Percentiles rank a stretch among this genome's conserved stretches.
Evolutionary conservation across 2,113 vertebrate species (phyloP).

Genomic region (Anarhynchus alexandrinus): DNA sequence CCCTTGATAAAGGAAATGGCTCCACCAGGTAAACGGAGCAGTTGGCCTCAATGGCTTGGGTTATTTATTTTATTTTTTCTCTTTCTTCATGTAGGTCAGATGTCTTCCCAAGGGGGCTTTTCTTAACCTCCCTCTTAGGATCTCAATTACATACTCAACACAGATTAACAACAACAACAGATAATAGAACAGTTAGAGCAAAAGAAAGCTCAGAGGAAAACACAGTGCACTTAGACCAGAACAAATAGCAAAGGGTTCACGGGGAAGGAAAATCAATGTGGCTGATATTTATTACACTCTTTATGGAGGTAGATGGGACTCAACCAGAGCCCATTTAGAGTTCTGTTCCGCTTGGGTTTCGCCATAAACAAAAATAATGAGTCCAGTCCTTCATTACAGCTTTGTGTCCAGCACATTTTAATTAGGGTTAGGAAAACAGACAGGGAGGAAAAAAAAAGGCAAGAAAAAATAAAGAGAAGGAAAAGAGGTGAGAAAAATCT

Average conservation of each 20-base stretch:
- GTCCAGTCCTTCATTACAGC: not conserved
- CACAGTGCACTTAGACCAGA: slow-evolving; percentile 38
- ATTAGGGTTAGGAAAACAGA: not conserved
- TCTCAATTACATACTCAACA: slow-evolving; percentile 51
- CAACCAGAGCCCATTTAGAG: slow-evolving; percentile 29
- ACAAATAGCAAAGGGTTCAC: slow-evolving; percentile 11
- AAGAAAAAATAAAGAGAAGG: not conserved
- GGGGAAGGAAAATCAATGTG: slow-evolving; percentile 57
- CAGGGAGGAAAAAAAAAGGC: not conserved
- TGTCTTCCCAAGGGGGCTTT: slow-evolving; percentile 17
- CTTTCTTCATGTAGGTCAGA: slow-evolving; percentile 35
- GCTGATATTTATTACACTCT: slow-evolving; percentile 39
- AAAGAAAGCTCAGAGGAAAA: slow-evolving; percentile 40
- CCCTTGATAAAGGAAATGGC: slow-evolving; percentile 12
- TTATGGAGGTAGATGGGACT: slow-evolving; percentile 27
- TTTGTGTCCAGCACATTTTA: slow-evolving; percentile 31
- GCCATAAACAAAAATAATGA: slow-evolving; percentile 20
- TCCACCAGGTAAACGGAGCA: slow-evolving; percentile 6
- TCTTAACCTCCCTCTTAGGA: slow-evolving; percentile 49
- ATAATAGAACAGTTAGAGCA: slow-evolving; percentile 46
- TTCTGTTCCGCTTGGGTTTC: slow-evolving; percentile 31
- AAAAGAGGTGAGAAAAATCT: not conserved
- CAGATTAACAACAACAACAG: slow-evolving; percentile 54
- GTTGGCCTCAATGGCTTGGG: slow-evolving; percentile 33
- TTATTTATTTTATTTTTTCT: slow-evolving; percentile 34